Evolutionary conservation across 2,888 invertebrate genomes (phyloP).

Genomic region (Fragum fragum): DNA sequence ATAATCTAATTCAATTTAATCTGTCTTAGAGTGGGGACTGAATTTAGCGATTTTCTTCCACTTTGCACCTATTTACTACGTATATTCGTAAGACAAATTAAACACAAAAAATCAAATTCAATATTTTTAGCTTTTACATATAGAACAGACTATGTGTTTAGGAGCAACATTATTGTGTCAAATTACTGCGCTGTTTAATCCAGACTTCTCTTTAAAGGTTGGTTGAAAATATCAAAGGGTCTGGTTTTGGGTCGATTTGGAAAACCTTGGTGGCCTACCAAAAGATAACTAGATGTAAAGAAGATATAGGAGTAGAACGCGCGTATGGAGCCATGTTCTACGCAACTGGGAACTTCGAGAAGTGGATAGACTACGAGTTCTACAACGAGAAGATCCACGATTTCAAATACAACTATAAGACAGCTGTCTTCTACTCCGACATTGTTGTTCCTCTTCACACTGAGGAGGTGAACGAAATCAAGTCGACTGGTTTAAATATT

Average conservation of each 20-base stretch:
- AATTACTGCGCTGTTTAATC: too few species aligned
- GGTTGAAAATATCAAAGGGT: constrained; percentile 75
- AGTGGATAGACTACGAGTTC: constrained; percentile 91
- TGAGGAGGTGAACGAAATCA: constrained; percentile 87
- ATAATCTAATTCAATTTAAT: too few species aligned
- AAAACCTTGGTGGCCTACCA: constrained; percentile 92
- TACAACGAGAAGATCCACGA: constrained; percentile 94
- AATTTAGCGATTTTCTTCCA: too few species aligned
- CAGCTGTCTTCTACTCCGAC: constrained; percentile 94
- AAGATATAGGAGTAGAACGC: constrained; percentile 94
- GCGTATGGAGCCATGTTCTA: constrained; percentile 96
- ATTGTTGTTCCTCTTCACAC: constrained; percentile 88
- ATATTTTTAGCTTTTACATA: too few species aligned
- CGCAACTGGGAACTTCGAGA: constrained; percentile 90
- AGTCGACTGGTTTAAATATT: constrained; percentile 87
- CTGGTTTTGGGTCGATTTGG: constrained; percentile 78
- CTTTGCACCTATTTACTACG: too few species aligned
- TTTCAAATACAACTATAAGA: constrained; percentile 93
- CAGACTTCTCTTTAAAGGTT: constrained; percentile 79
- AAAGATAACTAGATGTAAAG: constrained; percentile 94
- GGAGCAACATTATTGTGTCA: too few species aligned
- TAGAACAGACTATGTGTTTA: too few species aligned
- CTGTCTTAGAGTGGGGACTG: too few species aligned
- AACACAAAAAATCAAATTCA: too few species aligned
- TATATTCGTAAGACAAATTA: too few species aligned